Evolutionary conservation across 2,113 vertebrate species (phyloP), one percentile per base, ranked within the genome.

Genomic region (Trichechus manatus): DNA sequence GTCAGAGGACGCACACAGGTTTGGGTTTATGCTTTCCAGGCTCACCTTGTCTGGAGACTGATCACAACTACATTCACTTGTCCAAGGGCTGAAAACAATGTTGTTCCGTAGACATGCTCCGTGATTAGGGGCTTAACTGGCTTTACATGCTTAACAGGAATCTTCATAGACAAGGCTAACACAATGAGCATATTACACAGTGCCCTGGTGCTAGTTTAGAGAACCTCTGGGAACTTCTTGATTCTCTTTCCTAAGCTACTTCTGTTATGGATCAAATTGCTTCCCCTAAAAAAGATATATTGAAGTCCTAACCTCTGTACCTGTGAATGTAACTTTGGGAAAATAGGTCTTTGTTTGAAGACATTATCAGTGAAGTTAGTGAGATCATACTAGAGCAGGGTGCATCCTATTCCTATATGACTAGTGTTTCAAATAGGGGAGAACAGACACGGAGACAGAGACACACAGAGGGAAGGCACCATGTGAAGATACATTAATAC

Each of bases 61-160:
- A 82, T 9, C 23, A 64, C 61, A 85, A 31, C 72, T 39, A 29
- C 0, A 39, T 59, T 64, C 31, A 31, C 29, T n/a, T 27, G 50
- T 36, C 1, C 23, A 82, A 47, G 25, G 50, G 5, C 50, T 25
- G 56, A 81, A n/a, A 59, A 59, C 27, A 91, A 47, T 33, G 77
- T 47, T 44, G 5, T 59, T 82, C 13, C 56, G 25, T 89, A 66
- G 83, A 47, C 47, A 83, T 47, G 20, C 9, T 10, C 33, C 8
- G 9, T 70, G 47, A 82, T 77, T 81, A 85, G 70, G 14, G 39
- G 29, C 33, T 70, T 33, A 72, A 80, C 19, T 39, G 17, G 11
- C 20, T 82, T 89, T 84, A 11, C 39, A 10, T 61, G 78, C 31
- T 83, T 90, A 82, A 87, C 22, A 92, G 68, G 94, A 94, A 47